These are phyloP conservation scores for Tichodroma muraria DNA, from an alignment of 2,113 vertebrate genomes.

Conservation along the genomic window DNA sequence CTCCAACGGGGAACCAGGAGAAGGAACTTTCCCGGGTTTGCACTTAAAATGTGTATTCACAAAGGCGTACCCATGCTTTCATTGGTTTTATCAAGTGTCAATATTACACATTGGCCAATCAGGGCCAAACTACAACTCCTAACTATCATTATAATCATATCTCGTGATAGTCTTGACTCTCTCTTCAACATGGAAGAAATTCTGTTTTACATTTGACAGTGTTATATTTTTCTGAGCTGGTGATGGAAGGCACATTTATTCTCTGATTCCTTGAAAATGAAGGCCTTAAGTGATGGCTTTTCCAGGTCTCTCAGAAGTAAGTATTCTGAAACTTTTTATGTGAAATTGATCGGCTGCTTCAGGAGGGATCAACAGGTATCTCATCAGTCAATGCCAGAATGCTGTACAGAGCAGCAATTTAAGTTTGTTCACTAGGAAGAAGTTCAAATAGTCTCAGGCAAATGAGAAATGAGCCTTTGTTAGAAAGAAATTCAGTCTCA, in stretches of 20 bases:
- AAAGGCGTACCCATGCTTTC: too few relatives aligned
- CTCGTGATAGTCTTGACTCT: not conserved
- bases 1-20: too few relatives aligned
- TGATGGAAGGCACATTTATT: not conserved
- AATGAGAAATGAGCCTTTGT: not conserved
- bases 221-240: not conserved
- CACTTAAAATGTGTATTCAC: too few relatives aligned
- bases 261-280: not conserved
- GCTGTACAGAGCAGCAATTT: not conserved
- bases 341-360: not conserved
- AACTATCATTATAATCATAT: not conserved
- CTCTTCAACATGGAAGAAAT: not conserved
- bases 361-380: not conserved
- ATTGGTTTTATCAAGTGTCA: too few relatives aligned
- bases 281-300: not conserved
- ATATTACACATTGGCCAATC: too few relatives aligned
- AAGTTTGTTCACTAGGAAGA: not conserved
- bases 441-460: not conserved
- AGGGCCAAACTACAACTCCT: too few relatives aligned
- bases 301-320: not conserved
- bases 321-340: not conserved
- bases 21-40: too few relatives aligned
- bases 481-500: not conserved
- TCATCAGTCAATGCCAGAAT: not conserved
- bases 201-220: not conserved